Percentiles rank a stretch among this genome's conserved stretches.
Evolutionary conservation across 53 echinoderm and acorn worm species (phyloP).

Genomic region (Holothuria leucospilota): DNA sequence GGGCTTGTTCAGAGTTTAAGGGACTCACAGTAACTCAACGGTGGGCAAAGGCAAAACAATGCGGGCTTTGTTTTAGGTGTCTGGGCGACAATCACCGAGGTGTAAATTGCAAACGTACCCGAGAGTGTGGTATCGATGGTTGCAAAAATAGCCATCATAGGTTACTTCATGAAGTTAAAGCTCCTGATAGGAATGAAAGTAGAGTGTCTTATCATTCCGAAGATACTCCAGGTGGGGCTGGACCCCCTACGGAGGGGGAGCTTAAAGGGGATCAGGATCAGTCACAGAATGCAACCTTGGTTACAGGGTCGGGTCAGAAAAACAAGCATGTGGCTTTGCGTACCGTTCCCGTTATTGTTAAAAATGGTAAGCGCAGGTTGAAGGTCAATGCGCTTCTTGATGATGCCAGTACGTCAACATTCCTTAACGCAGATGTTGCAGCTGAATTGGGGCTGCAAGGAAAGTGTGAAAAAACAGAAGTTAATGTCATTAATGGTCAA

Average conservation of each 20-base stretch:
- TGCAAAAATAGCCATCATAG: constrained; percentile 7
- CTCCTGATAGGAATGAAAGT: neutral
- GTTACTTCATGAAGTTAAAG: constrained; percentile 13
- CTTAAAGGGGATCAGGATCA: too few relatives aligned
- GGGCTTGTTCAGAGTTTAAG: neutral
- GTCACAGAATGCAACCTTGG: neutral
- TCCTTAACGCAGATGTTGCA: constrained; percentile 3
- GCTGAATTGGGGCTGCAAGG: constrained; percentile 32
- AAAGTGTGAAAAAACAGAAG: neutral
- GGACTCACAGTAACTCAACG: neutral
- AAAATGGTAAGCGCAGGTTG: constrained; percentile 12
- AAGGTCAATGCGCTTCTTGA: constrained; percentile 37
- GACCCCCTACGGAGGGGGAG: neutral
- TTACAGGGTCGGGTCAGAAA: neutral
- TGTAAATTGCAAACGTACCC: neutral
- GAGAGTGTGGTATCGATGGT: constrained; percentile 18
- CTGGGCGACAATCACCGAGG: neutral
- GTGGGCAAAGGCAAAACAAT: neutral
- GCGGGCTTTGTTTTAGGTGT: constrained; percentile 9
- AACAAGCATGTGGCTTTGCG: constrained; percentile 3
- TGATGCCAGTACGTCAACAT: neutral
- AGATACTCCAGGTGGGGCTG: neutral
- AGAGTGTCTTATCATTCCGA: neutral
- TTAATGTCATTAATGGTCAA: constrained; percentile 29
- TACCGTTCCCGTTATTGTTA: constrained; percentile 27